A percentile compares a stretch with the other conserved stretches of the same genome.
Conservation (phyloP, 1,140 invertebrate genomes). For the Lasioglossum albipes region DNA sequence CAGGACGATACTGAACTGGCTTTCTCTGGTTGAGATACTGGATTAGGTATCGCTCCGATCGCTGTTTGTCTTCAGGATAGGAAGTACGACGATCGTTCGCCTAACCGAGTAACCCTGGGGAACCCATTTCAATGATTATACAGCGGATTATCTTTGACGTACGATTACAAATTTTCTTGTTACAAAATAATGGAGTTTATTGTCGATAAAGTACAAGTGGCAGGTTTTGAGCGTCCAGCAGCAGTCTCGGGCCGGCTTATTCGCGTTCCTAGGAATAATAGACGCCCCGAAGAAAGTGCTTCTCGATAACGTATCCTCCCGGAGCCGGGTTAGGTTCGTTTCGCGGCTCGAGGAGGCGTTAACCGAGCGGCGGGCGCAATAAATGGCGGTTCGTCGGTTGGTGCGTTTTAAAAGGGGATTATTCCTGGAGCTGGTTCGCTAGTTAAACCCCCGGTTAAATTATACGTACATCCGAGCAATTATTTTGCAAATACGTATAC, state of each 20-base stretch:
- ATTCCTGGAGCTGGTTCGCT: not conserved
- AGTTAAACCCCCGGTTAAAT: constrained; percentile 32
- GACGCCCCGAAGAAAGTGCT: not conserved
- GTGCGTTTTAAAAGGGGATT: constrained; percentile 5
- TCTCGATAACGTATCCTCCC: not conserved
- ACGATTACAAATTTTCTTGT: too few species aligned
- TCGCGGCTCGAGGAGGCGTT: constrained; percentile 12
- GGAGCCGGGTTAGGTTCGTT: not conserved
- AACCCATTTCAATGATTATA: too few species aligned
- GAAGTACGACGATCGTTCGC: too few species aligned
- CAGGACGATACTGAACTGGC: not conserved
- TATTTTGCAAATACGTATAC: constrained; percentile 24
- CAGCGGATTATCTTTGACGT: too few species aligned
- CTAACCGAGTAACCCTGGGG: too few species aligned
- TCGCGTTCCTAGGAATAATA: not conserved
- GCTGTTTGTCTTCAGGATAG: too few species aligned
- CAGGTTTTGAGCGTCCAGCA: too few species aligned
- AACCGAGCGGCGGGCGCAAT: constrained; percentile 4
- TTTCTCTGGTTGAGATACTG: not conserved
- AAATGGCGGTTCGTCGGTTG: not conserved
- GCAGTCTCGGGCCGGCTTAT: too few species aligned
- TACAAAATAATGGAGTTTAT: too few species aligned
- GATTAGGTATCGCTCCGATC: too few species aligned
- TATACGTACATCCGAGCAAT: not conserved
- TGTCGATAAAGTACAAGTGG: too few species aligned